Evolutionary conservation across 2,113 vertebrate genomes (phyloP).

Genomic region (Chloroceryle aenea): DNA sequence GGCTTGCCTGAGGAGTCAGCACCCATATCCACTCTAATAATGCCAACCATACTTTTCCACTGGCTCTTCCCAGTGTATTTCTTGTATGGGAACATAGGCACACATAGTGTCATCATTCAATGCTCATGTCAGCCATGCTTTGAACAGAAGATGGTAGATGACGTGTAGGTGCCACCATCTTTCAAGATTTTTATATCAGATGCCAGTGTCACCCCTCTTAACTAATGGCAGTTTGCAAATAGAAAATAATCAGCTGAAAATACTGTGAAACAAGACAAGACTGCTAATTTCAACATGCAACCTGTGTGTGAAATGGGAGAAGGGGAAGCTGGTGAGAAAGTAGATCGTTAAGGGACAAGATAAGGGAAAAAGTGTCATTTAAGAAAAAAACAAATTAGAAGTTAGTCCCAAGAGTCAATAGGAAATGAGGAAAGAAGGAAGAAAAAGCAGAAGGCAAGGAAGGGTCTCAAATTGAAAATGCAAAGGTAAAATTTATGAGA

Average conservation of each 20-base stretch:
- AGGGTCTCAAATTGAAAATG: background rate
- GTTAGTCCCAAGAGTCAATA: background rate
- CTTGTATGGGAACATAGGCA: background rate
- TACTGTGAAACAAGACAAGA: background rate
- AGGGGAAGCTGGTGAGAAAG: background rate
- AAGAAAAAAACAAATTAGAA: background rate
- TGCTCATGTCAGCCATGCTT: accelerated
- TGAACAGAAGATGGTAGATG: background rate
- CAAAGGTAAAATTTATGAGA: background rate
- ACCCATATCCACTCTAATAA: background rate
- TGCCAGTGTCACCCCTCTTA: background rate
- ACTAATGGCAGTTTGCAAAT: background rate
- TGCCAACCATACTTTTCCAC: background rate
- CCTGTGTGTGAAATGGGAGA: background rate
- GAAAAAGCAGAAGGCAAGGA: background rate
- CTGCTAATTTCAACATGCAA: background rate
- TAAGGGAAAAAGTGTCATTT: background rate
- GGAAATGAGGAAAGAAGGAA: background rate
- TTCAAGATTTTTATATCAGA: background rate
- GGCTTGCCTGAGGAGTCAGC: background rate
- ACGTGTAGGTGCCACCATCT: background rate
- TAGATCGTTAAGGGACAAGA: background rate
- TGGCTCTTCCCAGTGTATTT: background rate
- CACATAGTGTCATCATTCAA: background rate
- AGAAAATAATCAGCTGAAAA: background rate